These are phyloP conservation scores for Betta splendens DNA, from an alignment of 2,797 vertebrate species.

Conservation along the genomic window DNA sequence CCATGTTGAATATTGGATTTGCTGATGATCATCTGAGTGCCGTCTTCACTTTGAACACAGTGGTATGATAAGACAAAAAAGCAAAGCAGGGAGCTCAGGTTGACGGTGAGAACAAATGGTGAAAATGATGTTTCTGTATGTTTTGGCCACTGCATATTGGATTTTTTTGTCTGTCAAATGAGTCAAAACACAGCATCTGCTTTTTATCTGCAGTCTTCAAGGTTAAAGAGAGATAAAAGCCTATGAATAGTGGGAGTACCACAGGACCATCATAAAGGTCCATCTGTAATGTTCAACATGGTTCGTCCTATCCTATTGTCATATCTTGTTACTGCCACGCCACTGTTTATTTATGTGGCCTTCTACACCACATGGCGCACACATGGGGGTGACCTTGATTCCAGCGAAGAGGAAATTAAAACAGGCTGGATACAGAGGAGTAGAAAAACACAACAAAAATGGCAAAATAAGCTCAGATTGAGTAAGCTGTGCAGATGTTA, in stretches of 20 bases:
- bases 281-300: conserved; percentile 59
- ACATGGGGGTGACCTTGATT: conserved; percentile 50
- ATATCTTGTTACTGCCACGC: conserved; percentile 55
- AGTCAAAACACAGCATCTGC: conserved; percentile 32
- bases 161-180: conserved; percentile 51
- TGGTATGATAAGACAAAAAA: conserved; percentile 37
- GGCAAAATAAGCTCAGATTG: conserved; percentile 16
- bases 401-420: conserved; percentile 53
- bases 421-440: conserved; percentile 20
- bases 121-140: conserved; percentile 37
- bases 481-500: conserved; percentile 36
- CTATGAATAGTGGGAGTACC: conserved; percentile 36
- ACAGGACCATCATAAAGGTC: conserved; percentile 30
- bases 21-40: conserved; percentile 17
- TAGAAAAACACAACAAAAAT: conserved; percentile 18
- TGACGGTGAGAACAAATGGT: conserved; percentile 31
- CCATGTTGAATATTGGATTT: no score
- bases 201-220: conserved; percentile 57
- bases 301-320: conserved; percentile 44
- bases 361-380: conserved; percentile 23
- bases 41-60: conserved; percentile 50
- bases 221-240: conserved; percentile 69
- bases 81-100: conserved; percentile 16
- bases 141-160: conserved; percentile 49
- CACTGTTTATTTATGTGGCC: conserved; percentile 41